phyloP scores from a whole-genome alignment of 2,888 invertebrate genomes.

The Odontomyia ornata region DNA sequence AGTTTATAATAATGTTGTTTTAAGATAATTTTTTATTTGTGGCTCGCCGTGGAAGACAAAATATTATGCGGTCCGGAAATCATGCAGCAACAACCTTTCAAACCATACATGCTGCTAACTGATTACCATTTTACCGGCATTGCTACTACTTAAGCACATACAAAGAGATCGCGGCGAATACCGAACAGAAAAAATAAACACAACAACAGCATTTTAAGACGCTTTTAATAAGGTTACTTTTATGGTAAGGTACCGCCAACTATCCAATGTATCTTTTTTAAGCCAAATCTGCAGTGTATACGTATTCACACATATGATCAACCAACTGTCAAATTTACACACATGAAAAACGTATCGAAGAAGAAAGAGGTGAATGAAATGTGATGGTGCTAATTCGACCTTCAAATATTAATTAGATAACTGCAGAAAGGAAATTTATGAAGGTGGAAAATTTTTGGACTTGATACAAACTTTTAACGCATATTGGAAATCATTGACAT shows the following conservation, averaged over 20 bases:
- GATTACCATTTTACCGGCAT: constrained; percentile 34
- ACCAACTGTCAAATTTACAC: constrained; percentile 25
- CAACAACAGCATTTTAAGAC: background rate
- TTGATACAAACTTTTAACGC: too few species aligned
- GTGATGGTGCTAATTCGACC: constrained; percentile 31
- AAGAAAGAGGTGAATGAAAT: constrained; percentile 40
- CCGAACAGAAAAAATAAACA: background rate
- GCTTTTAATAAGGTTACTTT: constrained; percentile 24
- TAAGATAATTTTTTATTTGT: too few species aligned
- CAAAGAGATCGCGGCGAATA: background rate
- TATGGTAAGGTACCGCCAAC: constrained; percentile 40
- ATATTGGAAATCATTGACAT: too few species aligned
- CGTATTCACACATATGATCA: constrained; percentile 2
- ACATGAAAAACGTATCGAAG: constrained; percentile 17
- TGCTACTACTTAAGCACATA: background rate
- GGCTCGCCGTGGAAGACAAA: background rate
- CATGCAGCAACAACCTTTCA: constrained; percentile 37
- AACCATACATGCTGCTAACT: constrained; percentile 16
- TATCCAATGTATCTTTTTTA: background rate
- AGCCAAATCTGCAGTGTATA: constrained; percentile 8
- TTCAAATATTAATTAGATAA: constrained; percentile 28
- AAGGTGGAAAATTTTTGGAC: background rate
- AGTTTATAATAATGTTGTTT: too few species aligned
- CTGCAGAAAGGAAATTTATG: background rate
- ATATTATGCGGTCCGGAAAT: constrained; percentile 36